Base-by-base conservation (phyloP, 2,888 invertebrate genomes). In the Dicycla oo region DNA sequence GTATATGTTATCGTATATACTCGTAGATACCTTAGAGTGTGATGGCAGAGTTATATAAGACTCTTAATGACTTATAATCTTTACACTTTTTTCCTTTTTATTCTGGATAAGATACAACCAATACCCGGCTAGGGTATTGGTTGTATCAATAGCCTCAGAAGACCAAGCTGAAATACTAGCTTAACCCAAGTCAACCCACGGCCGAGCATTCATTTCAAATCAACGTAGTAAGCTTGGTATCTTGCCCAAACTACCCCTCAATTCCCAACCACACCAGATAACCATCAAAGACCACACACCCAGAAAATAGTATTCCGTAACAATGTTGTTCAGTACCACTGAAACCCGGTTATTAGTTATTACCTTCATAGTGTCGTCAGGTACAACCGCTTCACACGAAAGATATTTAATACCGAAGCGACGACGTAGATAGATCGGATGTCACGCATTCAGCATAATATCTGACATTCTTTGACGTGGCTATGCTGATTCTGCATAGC, bases 381-480 rank as follows among this genome's bases (percentile, higher is more conserved):
- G 82, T 77, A 78, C 61, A 61, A 49, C 45, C 56, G 65, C 45
- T 49, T 57, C 26, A 30, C 54, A 63, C 26, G 49, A 18, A 34
- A 63, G 82, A 71, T 71, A 78, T 79, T 79, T 82, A 79, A 79
- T 79, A 82, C 71, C 63, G 26, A 30, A 38, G 38, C 34, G 82
- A 78, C 82, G 49, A 78, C 82, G 49, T 3, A 77, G 71, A 82
- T 43, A 56, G 78, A 82, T 79, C 63, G 51, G 11, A 34, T 79
- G 63, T 71, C 78, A 47, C 23, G 26, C 45, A 47, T 51, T 63
- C 66, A 64, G 82, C 82, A 66, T 70, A 69, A 78, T 81, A 23
- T 61, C 64, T 62, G 54, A 62, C 61, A 77, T 81, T 78, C 78
- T 66, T 54, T 62, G 62, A 66, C 43, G 38, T 18, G 51, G 3